Evolutionary conservation across 2,113 vertebrate genomes (phyloP).

Genomic region (Raja brachyura): DNA sequence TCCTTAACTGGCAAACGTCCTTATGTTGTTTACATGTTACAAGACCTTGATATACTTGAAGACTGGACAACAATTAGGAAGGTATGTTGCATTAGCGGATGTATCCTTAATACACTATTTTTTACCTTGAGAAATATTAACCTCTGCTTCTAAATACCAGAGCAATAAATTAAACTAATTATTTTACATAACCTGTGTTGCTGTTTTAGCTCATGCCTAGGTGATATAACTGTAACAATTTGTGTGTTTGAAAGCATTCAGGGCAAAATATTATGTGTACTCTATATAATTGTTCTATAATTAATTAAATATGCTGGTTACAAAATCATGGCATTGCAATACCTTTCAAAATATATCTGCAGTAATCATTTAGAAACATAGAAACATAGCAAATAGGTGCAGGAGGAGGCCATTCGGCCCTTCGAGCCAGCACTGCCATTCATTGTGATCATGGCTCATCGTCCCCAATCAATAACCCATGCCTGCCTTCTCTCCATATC

Average conservation of each 20-base stretch:
- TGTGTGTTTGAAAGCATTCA: neutral
- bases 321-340: neutral
- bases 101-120: neutral
- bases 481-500: too few relatives aligned
- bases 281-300: neutral
- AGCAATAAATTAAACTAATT: too few relatives aligned
- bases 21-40: constrained; percentile 98
- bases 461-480: too few relatives aligned
- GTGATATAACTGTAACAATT: neutral
- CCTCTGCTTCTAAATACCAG: neutral
- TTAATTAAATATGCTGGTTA: neutral
- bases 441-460: too few relatives aligned
- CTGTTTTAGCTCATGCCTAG: neutral
- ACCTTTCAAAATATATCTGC: neutral
- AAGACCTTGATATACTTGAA: constrained; percentile 93
- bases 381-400: too few relatives aligned
- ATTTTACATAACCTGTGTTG: neutral
- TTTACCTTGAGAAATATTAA: neutral
- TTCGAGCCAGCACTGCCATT: too few relatives aligned
- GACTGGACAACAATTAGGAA: constrained; percentile 96
- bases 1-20: constrained; percentile 75
- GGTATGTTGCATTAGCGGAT: constrained; percentile 53
- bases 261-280: neutral
- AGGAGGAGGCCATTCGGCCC: too few relatives aligned
- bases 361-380: too few relatives aligned